Percentiles rank a stretch among this genome's conserved stretches.
Evolutionary conservation across 2,888 invertebrate species (phyloP).

Genomic region (Calephelis perditalis): DNA sequence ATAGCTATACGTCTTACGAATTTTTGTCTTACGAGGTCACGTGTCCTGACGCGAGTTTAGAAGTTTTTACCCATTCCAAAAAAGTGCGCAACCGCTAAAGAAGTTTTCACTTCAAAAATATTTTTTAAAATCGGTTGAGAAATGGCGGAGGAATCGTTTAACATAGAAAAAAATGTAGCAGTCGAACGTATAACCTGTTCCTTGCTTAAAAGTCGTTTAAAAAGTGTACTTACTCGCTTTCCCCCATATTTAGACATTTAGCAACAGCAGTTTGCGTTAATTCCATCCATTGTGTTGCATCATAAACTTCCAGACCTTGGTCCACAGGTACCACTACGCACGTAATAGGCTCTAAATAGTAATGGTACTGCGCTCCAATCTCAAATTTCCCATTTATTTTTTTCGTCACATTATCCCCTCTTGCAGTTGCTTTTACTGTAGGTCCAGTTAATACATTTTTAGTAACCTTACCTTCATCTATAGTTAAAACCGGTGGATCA

Average conservation of each 20-base stretch:
- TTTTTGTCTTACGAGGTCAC: too few relatives aligned
- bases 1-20: too few relatives aligned
- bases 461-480: slow-evolving; percentile 44
- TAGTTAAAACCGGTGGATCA: slow-evolving; percentile 50
- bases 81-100: too few relatives aligned
- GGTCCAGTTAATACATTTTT: slow-evolving; percentile 40
- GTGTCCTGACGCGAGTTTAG: too few relatives aligned
- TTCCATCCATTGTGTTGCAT: slow-evolving; percentile 82
- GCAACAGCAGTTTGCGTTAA: slow-evolving; percentile 78
- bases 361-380: slow-evolving; percentile 84
- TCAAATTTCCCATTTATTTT: slow-evolving; percentile 75
- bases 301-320: slow-evolving; percentile 81
- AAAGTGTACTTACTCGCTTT: slow-evolving; percentile 69
- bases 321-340: slow-evolving; percentile 83
- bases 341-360: slow-evolving; percentile 84
- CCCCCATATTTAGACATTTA: slow-evolving; percentile 70
- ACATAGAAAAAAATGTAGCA: too few relatives aligned
- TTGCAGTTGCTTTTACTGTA: slow-evolving; percentile 44
- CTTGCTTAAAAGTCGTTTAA: too few relatives aligned
- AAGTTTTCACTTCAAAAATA: too few relatives aligned
- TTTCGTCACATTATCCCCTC: slow-evolving; percentile 50
- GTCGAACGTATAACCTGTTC: too few relatives aligned
- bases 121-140: too few relatives aligned
- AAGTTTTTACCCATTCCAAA: too few relatives aligned
- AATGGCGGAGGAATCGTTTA: too few relatives aligned